These are phyloP conservation scores for Phrynocephalus guinanensis DNA, from an alignment of 2,797 vertebrate genomes.

Conservation along the genomic window DNA sequence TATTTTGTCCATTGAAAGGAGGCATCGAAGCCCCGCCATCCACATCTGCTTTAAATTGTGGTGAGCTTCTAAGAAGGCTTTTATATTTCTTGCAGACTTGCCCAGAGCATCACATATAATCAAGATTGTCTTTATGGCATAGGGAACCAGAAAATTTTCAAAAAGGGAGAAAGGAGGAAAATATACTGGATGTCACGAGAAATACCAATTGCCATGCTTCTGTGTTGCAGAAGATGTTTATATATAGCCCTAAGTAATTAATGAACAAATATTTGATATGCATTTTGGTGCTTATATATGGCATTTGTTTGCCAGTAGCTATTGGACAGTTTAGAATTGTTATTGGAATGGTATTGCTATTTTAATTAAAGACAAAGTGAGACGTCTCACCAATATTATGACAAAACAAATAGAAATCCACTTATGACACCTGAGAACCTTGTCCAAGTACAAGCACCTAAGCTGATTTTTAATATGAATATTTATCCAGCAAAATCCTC, in stretches of 20 bases:
- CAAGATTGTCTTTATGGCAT: neutral
- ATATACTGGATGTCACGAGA: neutral
- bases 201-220: neutral
- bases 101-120: neutral
- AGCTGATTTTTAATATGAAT: slow-evolving; percentile 64
- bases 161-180: neutral
- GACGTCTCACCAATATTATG: slow-evolving; percentile 19
- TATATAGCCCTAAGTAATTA: neutral
- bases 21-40: neutral
- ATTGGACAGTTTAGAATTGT: neutral
- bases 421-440: slow-evolving; percentile 51
- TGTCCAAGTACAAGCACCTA: slow-evolving; percentile 26
- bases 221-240: neutral
- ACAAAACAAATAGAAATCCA: slow-evolving; percentile 22
- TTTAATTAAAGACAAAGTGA: neutral
- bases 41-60: neutral
- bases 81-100: neutral
- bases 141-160: neutral
- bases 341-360: neutral
- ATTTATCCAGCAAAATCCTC: slow-evolving; percentile 65
- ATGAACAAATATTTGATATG: neutral
- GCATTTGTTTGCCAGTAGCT: too few species aligned
- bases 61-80: too few species aligned
- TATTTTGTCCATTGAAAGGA: neutral
- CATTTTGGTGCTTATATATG: neutral